These are phyloP conservation scores for Paedocypris micromegethes DNA, from an alignment of 2,797 vertebrate species.

Conservation along the genomic window DNA sequence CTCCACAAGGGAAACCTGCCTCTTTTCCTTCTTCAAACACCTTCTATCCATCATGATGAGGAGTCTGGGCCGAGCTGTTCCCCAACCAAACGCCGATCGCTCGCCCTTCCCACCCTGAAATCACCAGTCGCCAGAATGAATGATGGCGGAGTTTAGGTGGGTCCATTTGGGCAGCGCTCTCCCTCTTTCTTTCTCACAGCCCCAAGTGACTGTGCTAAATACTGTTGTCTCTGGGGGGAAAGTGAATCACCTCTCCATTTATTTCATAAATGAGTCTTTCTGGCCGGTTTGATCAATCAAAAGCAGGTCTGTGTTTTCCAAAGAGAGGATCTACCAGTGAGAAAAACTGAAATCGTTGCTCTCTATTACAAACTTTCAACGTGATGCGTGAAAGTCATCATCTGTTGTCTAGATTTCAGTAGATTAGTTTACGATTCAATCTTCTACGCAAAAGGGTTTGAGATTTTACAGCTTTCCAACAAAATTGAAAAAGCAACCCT, in stretches of 20 bases:
- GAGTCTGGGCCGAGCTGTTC: slow-evolving; percentile 48
- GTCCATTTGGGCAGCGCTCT: slow-evolving; percentile 59
- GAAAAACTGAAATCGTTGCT: background rate
- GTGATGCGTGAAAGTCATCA: too few relatives aligned
- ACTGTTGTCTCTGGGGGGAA: slow-evolving; percentile 59
- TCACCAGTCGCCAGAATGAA: slow-evolving; percentile 68
- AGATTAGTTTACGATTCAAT: too few relatives aligned
- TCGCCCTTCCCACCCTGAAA: slow-evolving; percentile 24
- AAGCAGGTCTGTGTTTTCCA: slow-evolving; percentile 4
- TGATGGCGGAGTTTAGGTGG: slow-evolving; percentile 67
- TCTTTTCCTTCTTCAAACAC: slow-evolving; percentile 58
- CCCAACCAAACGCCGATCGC: slow-evolving; percentile 42
- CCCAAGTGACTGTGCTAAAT: slow-evolving; percentile 73
- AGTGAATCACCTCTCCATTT: slow-evolving; percentile 54
- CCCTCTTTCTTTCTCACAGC: slow-evolving; percentile 17
- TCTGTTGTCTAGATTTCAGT: too few relatives aligned
- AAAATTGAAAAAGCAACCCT: too few relatives aligned
- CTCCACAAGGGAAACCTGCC: slow-evolving; percentile 20
- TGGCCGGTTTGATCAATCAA: slow-evolving; percentile 41
- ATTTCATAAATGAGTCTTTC: slow-evolving; percentile 52
- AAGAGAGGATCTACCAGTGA: slow-evolving; percentile 6
- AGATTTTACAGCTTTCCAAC: too few relatives aligned
- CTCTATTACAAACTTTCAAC: too few relatives aligned
- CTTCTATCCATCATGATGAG: slow-evolving; percentile 65
- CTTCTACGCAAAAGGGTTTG: too few relatives aligned